Evolutionary conservation across 2,797 vertebrate genomes (phyloP), one percentile per base, ranked within the genome.

Genomic region (Botia kubotai): DNA sequence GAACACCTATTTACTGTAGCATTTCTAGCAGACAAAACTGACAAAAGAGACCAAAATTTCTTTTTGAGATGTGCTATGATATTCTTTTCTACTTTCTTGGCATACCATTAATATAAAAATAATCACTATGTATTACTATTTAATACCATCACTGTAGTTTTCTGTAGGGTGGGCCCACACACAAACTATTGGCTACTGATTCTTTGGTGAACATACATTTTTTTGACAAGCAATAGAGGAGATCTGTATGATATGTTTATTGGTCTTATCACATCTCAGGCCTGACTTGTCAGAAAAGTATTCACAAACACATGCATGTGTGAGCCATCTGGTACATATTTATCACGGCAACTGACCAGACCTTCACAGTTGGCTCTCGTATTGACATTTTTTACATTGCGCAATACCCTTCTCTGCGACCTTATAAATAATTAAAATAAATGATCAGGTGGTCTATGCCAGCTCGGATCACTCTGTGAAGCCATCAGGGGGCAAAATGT

Each of bases 261-360:
- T 79, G 60, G 68, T 77, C 46, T 39, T 83, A 85, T 92, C 82
- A 72, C 81, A 87, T 84, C 83, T 89, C 86, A 90, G 87, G 86
- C 83, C 84, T 87, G 89, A 90, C 77, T 91, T 89, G 88, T 92
- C 91, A 90, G 88, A 87, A 87, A 90, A 83, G 82, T 87, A 88
- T 91, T 91, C 83, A 78, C 69, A 80, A 83, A 87, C 84, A 87
- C 76, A 82, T 88, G 88, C 93, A 94, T 90, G 84, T 94, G 94
- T 81, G 80, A 83, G 90, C 89, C 94, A 94, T 93, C 90, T 95
- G 94, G 85, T 80, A 80, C 71, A 87, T 88, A 87, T 89, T 90
- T 86, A 81, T 79, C 55, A 65, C 84, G 88, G 90, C 91, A 91
- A 89, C 85, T 89, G 85, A 84, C 88, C 89, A 92, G 90, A 90